Evolutionary conservation across 2,797 vertebrate species (phyloP).

Genomic region (Microctenopoma steveboyesi): DNA sequence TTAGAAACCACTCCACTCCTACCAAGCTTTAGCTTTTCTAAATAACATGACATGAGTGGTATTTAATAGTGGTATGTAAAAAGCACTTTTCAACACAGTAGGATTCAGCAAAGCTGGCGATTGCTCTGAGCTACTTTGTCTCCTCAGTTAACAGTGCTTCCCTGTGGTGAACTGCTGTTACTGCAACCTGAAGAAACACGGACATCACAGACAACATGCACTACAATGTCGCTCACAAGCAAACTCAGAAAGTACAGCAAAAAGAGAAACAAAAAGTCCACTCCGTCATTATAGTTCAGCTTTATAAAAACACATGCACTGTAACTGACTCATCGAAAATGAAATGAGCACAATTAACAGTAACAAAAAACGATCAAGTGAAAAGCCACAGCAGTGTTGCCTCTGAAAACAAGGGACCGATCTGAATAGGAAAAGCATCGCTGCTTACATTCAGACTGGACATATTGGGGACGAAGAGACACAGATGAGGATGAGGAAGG

Average conservation of each 20-base stretch:
- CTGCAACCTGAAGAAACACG: constrained; percentile 47
- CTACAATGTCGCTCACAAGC: not conserved
- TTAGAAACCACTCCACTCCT: constrained; percentile 12
- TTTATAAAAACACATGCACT: not conserved
- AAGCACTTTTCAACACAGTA: constrained; percentile 17
- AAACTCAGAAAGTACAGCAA: not conserved
- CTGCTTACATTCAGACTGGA: constrained; percentile 96
- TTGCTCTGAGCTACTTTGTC: not conserved
- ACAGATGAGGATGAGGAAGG: constrained; percentile 82
- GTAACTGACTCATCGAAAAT: not conserved
- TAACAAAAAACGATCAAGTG: constrained; percentile 2
- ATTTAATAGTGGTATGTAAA: constrained; percentile 1
- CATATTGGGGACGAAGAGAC: constrained; percentile 94
- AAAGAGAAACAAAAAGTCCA: not conserved
- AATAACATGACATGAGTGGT: constrained; percentile 10
- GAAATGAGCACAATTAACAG: not conserved
- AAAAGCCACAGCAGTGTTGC: constrained; percentile 6
- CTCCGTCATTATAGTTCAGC: not conserved
- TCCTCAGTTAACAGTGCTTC: constrained; percentile 60
- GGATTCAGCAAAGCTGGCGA: not conserved
- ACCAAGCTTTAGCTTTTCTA: constrained; percentile 2
- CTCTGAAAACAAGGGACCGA: constrained; percentile 26
- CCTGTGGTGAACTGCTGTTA: constrained; percentile 61
- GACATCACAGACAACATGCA: not conserved
- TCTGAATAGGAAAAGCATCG: constrained; percentile 59